Evolutionary conservation across 2,888 invertebrate species (phyloP).

Genomic region (Lasioglossum oenotherae): DNA sequence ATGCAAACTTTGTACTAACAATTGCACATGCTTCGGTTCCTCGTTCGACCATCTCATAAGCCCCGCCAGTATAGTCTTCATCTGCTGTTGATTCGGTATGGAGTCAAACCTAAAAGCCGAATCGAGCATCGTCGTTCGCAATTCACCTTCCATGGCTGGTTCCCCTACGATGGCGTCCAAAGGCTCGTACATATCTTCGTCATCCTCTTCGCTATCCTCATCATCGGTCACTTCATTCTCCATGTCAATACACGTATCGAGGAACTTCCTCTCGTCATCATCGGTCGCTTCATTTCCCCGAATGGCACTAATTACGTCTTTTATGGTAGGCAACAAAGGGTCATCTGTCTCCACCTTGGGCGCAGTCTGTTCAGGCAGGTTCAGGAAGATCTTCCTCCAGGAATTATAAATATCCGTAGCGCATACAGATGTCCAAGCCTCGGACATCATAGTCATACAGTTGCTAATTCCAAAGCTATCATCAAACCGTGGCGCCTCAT

Average conservation of each 20-base stretch:
- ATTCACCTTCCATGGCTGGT: background rate
- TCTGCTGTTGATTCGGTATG: background rate
- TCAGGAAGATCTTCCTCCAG: background rate
- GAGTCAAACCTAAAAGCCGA: background rate
- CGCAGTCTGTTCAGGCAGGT: background rate
- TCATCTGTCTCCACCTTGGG: background rate
- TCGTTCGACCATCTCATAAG: background rate
- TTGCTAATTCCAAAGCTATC: background rate
- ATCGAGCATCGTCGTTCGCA: no score
- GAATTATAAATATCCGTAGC: background rate
- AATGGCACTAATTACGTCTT: background rate
- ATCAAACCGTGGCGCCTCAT: background rate
- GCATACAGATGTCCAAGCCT: background rate
- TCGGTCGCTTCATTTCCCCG: background rate
- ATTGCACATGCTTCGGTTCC: background rate
- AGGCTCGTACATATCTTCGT: background rate
- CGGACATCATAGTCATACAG: background rate
- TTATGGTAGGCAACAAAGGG: background rate
- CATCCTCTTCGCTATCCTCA: background rate
- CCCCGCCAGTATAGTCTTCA: background rate
- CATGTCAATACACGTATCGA: background rate
- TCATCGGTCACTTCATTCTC: background rate
- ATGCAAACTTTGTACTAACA: background rate
- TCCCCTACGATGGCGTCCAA: background rate
- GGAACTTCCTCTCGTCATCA: background rate